phyloP scores from a whole-genome alignment of 2,888 invertebrate species.

The Imbricaverruca yamaguchii region DNA sequence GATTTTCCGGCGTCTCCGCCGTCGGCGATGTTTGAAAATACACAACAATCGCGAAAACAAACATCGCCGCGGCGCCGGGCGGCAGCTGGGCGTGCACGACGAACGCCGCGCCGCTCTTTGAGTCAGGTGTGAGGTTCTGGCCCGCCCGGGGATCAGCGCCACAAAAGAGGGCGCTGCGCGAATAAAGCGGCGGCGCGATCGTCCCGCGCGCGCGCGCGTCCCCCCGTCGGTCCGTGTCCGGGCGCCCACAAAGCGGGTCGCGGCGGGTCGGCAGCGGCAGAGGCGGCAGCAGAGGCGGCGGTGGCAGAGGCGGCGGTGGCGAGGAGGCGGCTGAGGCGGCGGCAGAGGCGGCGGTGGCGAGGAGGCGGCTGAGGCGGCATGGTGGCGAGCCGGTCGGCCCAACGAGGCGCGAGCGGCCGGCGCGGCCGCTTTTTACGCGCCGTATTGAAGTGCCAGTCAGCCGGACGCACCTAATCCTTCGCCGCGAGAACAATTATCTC shows the following conservation, averaged over 20 bases:
- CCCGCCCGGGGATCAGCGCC: conserved; percentile 2
- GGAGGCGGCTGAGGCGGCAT: background rate
- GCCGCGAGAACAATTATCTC: conserved; percentile 13
- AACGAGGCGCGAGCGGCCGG: background rate
- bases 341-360: background rate
- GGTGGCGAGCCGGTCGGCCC: background rate
- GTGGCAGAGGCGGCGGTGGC: too few relatives aligned
- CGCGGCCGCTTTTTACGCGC: background rate
- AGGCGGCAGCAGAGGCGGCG: background rate
- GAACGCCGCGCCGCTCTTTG: background rate
- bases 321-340: background rate
- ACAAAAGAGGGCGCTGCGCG: conserved; percentile 13
- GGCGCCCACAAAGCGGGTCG: background rate
- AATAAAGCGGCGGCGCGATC: conserved; percentile 3
- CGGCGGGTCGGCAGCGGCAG: background rate
- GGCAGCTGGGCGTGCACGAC: background rate
- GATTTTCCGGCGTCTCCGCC: too few relatives aligned
- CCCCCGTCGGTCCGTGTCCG: too few relatives aligned
- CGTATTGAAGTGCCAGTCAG: conserved; percentile 6
- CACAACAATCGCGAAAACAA: conserved; percentile 16
- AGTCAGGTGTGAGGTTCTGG: conserved; percentile 14
- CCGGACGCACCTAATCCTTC: conserved; percentile 1
- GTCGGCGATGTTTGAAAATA: background rate
- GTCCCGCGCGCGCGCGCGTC: too few relatives aligned
- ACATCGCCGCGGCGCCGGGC: background rate